These are phyloP conservation scores for Aelia acuminata DNA, from an alignment of 2,888 invertebrate species.

Conservation along the genomic window DNA sequence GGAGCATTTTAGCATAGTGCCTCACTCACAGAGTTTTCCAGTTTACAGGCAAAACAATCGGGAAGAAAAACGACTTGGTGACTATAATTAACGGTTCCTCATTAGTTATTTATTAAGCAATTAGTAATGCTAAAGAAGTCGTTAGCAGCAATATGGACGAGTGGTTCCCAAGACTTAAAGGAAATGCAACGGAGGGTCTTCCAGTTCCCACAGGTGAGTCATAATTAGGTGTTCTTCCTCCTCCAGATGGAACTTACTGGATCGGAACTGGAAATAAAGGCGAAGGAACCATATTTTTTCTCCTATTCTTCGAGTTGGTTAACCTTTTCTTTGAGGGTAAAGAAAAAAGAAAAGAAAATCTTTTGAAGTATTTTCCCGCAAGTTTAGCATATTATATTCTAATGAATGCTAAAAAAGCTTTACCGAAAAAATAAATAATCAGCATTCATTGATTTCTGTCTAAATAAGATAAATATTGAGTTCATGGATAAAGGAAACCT, in stretches of 20 bases:
- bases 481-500: no score
- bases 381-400: no score
- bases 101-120: not conserved
- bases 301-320: not conserved
- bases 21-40: no score
- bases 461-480: no score
- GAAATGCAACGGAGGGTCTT: conserved; percentile 1
- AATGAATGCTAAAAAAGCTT: no score
- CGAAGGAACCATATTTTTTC: not conserved
- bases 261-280: conserved; percentile 21
- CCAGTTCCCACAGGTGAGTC: conserved; percentile 21
- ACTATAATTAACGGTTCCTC: not conserved
- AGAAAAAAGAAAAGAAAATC: not conserved
- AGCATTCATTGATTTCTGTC: no score
- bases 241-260: conserved; percentile 10
- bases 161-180: conserved; percentile 20
- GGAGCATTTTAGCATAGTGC: no score
- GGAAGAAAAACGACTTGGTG: not conserved
- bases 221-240: conserved; percentile 20
- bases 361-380: no score
- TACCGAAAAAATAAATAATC: no score
- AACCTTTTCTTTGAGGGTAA: not conserved
- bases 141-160: conserved; percentile 24
- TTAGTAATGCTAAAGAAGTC: not conserved
- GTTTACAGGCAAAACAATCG: no score